phyloP scores from a whole-genome alignment of 1,140 invertebrate species.

The Homarus americanus region DNA sequence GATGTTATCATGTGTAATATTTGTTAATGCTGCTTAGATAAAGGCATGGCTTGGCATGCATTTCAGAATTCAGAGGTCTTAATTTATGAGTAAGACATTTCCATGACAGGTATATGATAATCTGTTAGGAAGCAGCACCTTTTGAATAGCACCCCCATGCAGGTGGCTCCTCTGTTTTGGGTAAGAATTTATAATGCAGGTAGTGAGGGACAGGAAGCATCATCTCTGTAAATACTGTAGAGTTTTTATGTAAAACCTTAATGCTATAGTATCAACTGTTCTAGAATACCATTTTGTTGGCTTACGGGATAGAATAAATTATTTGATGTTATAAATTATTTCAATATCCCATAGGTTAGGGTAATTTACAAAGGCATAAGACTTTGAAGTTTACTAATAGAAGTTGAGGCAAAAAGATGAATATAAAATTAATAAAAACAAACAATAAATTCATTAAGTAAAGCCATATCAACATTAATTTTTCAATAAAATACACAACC shows the following conservation, averaged over 20 bases:
- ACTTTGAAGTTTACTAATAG: too few species aligned
- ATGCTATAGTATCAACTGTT: conserved; percentile 68
- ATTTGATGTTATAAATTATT: conserved; percentile 65
- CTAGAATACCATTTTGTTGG: conserved; percentile 68
- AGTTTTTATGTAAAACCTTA: conserved; percentile 71
- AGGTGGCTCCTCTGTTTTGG: conserved; percentile 39
- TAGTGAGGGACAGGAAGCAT: conserved; percentile 50
- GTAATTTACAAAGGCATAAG: too few species aligned
- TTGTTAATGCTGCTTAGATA: conserved; percentile 45
- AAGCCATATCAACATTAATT: too few species aligned
- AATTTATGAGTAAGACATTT: not conserved
- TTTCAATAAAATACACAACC: too few species aligned
- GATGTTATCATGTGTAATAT: conserved; percentile 28
- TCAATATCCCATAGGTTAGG: conserved; percentile 22
- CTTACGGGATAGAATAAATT: conserved; percentile 73
- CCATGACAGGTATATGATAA: conserved; percentile 15
- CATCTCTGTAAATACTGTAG: conserved; percentile 67
- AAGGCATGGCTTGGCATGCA: conserved; percentile 24
- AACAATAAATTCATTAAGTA: too few species aligned
- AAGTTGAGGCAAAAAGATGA: too few species aligned
- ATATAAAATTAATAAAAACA: too few species aligned
- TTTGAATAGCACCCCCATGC: conserved; percentile 19
- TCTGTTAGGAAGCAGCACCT: conserved; percentile 11
- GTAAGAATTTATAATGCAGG: conserved; percentile 44
- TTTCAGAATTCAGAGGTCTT: not conserved